Percentiles rank a stretch among this genome's conserved stretches.
phyloP scores from a whole-genome alignment of 2,113 vertebrate species.

The Thalassarche chlororhynchos region DNA sequence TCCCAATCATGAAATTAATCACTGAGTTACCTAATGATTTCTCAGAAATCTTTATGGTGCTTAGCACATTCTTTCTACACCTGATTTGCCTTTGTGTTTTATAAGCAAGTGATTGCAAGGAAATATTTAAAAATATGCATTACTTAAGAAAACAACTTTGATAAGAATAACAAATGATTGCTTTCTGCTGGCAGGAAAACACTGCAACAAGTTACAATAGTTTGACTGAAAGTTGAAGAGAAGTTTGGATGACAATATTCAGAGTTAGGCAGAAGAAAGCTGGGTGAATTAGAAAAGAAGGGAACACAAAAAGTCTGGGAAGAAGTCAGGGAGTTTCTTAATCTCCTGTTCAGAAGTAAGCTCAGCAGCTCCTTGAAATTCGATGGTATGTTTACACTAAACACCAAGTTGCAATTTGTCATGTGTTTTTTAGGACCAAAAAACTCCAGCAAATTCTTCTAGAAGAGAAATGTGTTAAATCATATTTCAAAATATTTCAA shows the following conservation, averaged over 20 bases:
- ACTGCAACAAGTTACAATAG: not conserved
- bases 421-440: not conserved
- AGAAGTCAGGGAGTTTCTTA: not conserved
- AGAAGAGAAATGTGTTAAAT: not conserved
- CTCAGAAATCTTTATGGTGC: not conserved
- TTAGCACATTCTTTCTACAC: not conserved
- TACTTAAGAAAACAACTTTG: not conserved
- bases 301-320: not conserved
- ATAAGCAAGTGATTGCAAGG: not conserved
- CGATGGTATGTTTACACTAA: not conserved
- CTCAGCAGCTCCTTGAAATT: not conserved
- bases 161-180: not conserved
- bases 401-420: not conserved
- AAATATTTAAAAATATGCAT: not conserved
- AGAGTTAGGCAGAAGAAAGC: not conserved
- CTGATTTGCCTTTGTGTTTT: not conserved
- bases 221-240: not conserved
- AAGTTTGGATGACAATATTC: not conserved
- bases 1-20: not conserved
- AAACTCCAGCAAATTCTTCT: not conserved
- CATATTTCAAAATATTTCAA: slow-evolving; percentile 56
- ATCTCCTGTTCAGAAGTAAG: not conserved
- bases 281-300: not conserved
- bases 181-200: not conserved
- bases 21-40: not conserved